Evolutionary conservation across 2,113 vertebrate genomes (phyloP).

Genomic region (Haliaeetus leucogaster): DNA sequence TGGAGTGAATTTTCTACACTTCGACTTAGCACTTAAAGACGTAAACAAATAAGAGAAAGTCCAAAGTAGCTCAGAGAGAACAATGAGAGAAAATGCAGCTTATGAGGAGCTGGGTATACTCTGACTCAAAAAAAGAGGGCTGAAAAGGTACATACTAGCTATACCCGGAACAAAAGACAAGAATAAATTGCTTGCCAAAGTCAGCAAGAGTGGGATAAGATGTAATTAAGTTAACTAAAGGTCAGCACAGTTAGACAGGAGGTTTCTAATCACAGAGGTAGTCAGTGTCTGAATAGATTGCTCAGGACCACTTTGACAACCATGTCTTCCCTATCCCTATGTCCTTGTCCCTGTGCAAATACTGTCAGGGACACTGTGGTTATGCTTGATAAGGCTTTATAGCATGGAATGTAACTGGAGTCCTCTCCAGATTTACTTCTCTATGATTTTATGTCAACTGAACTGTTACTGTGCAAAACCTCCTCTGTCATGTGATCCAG

Average conservation of each 20-base stretch:
- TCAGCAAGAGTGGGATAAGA: background rate
- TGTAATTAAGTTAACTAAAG: background rate
- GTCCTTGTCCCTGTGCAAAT: background rate
- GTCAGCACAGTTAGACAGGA: background rate
- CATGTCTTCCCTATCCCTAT: background rate
- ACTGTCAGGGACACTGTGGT: background rate
- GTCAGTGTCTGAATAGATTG: background rate
- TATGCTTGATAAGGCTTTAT: background rate
- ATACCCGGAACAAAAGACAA: background rate
- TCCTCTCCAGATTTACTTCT: background rate
- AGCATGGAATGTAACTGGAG: background rate
- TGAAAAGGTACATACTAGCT: background rate
- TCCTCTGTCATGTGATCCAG: background rate
- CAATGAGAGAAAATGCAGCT: background rate
- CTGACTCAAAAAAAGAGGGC: background rate
- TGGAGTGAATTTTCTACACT: background rate
- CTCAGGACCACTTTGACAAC: background rate
- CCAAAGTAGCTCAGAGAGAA: background rate
- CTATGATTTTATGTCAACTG: background rate
- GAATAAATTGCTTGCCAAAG: background rate
- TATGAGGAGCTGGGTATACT: background rate
- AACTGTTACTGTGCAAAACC: background rate
- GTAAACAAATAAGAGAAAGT: background rate
- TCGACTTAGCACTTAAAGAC: background rate
- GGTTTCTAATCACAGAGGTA: background rate